Percentiles rank a stretch among this genome's conserved stretches.
These are phyloP conservation scores for Rhopalosiphum padi DNA, from an alignment of 1,140 invertebrate genomes.

Conservation along the genomic window DNA sequence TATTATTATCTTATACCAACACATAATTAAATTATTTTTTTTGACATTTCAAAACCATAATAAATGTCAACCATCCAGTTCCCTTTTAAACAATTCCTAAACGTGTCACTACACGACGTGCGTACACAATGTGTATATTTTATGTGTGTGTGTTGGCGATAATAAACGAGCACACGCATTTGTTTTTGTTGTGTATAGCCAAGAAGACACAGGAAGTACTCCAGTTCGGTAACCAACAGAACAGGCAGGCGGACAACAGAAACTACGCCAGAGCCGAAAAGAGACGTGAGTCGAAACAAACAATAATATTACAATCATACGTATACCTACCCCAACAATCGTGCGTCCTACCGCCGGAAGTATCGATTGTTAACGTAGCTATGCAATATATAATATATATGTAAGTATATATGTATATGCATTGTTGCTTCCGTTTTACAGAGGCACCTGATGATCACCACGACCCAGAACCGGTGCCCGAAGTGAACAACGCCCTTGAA, in stretches of 20 bases:
- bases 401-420: background rate
- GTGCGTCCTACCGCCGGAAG: background rate
- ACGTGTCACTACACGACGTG: background rate
- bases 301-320: background rate
- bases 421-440: slow-evolving; percentile 19
- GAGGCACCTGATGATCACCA: slow-evolving; percentile 33
- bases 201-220: slow-evolving; percentile 65
- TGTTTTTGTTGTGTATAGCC: slow-evolving; percentile 59
- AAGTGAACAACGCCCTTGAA: slow-evolving; percentile 45
- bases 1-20: no score
- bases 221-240: slow-evolving; percentile 66
- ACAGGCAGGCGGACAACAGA: slow-evolving; percentile 61
- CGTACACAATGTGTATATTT: background rate
- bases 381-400: background rate
- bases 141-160: background rate
- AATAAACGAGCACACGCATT: background rate
- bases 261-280: slow-evolving; percentile 61
- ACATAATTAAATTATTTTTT: background rate
- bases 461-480: slow-evolving; percentile 40
- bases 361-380: background rate
- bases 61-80: background rate
- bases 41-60: background rate
- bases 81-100: background rate
- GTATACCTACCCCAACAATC: background rate
- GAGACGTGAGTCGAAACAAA: slow-evolving; percentile 62